These are phyloP conservation scores for Diabrotica undecimpunctata DNA, from an alignment of 1,140 invertebrate genomes.

Conservation along the genomic window DNA sequence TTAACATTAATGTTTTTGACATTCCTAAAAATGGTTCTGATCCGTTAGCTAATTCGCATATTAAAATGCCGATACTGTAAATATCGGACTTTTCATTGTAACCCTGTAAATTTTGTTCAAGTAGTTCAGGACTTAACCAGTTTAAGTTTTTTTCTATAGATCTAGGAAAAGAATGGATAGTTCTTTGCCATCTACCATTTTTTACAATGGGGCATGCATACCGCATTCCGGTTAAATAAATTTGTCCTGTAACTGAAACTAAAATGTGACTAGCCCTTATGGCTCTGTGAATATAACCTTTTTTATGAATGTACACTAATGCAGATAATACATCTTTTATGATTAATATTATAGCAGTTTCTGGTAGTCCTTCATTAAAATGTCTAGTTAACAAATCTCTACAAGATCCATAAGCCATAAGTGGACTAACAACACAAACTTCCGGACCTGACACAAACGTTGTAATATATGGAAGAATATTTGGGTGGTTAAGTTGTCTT, in stretches of 20 bases:
- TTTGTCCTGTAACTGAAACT: conserved; percentile 64
- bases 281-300: conserved; percentile 82
- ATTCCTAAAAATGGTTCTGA: conserved; percentile 80
- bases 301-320: conserved; percentile 79
- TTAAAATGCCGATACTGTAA: conserved; percentile 83
- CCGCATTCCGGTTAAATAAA: conserved; percentile 71
- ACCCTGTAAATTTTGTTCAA: conserved; percentile 78
- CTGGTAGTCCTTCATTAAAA: conserved; percentile 75
- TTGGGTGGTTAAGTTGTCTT: conserved; percentile 73
- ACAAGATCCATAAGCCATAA: conserved; percentile 80
- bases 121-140: conserved; percentile 87
- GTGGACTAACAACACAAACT: conserved; percentile 73
- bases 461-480: conserved; percentile 69
- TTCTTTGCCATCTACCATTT: conserved; percentile 64
- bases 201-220: conserved; percentile 70
- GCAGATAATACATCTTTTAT: conserved; percentile 73
- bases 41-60: conserved; percentile 88
- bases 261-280: conserved; percentile 82
- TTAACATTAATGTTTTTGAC: conserved; percentile 80
- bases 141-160: conserved; percentile 69
- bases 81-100: conserved; percentile 88
- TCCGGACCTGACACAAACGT: conserved; percentile 71
- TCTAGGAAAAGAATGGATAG: conserved; percentile 71
- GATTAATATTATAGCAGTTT: conserved; percentile 75
- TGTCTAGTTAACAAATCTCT: conserved; percentile 72